These are phyloP conservation scores for Eubasilissa splendida DNA, from an alignment of 2,888 invertebrate genomes.

Conservation along the genomic window DNA sequence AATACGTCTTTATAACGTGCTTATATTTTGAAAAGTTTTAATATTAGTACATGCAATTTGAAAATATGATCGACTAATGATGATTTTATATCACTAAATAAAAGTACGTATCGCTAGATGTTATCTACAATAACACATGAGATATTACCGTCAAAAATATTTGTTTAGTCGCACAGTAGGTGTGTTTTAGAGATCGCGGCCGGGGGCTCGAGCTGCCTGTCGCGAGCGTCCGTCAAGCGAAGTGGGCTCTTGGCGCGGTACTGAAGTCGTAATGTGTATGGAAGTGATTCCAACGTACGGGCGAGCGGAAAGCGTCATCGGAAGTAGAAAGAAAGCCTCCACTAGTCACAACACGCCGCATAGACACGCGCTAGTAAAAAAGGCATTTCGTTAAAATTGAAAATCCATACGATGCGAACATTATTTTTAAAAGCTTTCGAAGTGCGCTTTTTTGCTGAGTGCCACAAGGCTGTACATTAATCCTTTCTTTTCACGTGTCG, in stretches of 20 bases:
- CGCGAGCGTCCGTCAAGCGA: constrained; percentile 19
- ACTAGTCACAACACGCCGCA: neutral
- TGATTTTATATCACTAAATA: neutral
- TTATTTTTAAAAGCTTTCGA: neutral
- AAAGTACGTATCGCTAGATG: neutral
- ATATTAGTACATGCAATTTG: neutral
- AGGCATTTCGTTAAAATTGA: neutral
- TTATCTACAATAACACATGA: neutral
- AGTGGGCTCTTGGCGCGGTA: constrained; percentile 29
- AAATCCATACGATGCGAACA: neutral
- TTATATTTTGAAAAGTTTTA: neutral
- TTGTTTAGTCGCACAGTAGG: constrained; percentile 11
- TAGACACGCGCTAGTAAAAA: constrained; percentile 12
- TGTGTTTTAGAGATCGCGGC: constrained; percentile 29
- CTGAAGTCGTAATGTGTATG: constrained; percentile 21
- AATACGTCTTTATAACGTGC: neutral
- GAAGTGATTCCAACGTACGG: constrained; percentile 41
- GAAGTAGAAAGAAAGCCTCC: constrained; percentile 43
- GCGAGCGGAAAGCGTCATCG: constrained; percentile 27
- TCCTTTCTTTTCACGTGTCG: neutral
- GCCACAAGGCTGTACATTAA: neutral
- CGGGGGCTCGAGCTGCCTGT: neutral
- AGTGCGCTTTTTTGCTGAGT: neutral
- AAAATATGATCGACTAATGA: neutral
- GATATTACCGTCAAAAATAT: constrained; percentile 17